phyloP scores from a whole-genome alignment of 2,797 vertebrate species.

The Carapus acus region DNA sequence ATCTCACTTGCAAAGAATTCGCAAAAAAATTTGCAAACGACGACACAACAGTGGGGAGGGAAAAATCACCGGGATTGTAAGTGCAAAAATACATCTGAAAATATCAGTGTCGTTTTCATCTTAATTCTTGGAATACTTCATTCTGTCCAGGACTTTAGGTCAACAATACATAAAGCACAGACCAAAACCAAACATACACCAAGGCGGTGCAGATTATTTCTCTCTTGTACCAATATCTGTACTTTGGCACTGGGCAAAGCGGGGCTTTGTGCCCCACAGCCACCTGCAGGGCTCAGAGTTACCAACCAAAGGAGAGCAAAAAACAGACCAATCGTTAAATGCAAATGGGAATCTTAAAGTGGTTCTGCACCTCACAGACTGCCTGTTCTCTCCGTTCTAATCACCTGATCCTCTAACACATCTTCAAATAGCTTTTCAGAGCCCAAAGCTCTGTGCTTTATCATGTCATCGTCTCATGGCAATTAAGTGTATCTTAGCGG shows the following conservation, averaged over 20 bases:
- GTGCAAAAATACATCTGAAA: too few species aligned
- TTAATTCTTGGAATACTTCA: too few species aligned
- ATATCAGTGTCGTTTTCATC: too few species aligned
- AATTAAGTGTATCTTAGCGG: constrained; percentile 73
- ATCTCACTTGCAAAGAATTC: too few species aligned
- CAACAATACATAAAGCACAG: too few species aligned
- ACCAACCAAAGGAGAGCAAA: constrained; percentile 55
- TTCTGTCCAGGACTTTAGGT: too few species aligned
- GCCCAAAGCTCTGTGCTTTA: constrained; percentile 46
- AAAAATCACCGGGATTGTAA: too few species aligned
- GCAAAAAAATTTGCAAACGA: too few species aligned
- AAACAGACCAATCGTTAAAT: constrained; percentile 62
- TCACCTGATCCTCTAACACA: constrained; percentile 69
- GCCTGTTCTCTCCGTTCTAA: constrained; percentile 55
- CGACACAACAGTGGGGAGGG: too few species aligned
- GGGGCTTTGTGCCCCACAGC: constrained; percentile 16
- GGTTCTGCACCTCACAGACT: constrained; percentile 64
- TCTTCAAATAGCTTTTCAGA: constrained; percentile 64
- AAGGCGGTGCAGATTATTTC: too few species aligned
- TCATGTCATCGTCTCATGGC: constrained; percentile 68
- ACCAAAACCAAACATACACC: too few species aligned
- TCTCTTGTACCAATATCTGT: not conserved
- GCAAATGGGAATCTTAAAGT: constrained; percentile 64
- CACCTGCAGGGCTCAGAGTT: constrained; percentile 49
- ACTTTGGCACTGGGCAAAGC: not conserved